phyloP scores from a whole-genome alignment of 1,140 invertebrate genomes.

The Ceratosolen solmsi region DNA sequence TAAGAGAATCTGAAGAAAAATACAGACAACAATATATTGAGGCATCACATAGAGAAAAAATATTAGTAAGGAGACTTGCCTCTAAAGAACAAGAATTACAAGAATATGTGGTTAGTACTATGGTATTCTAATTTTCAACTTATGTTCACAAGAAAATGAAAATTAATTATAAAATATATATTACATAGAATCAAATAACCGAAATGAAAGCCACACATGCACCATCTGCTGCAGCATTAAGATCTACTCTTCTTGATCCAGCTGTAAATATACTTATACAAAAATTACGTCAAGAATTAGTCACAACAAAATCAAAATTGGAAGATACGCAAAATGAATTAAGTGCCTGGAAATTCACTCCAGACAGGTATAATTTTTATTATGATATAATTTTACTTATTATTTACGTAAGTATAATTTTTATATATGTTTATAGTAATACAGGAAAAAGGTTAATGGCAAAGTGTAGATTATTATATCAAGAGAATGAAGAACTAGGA shows the following conservation, averaged over 20 bases:
- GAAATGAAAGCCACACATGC: conserved; percentile 90
- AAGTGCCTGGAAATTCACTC: conserved; percentile 98
- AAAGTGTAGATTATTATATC: conserved; percentile 95
- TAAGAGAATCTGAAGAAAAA: conserved; percentile 87
- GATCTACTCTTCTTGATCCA: conserved; percentile 92
- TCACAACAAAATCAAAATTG: conserved; percentile 89
- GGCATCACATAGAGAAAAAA: conserved; percentile 90
- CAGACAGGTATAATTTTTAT: conserved; percentile 83
- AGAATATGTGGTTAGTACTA: conserved; percentile 90
- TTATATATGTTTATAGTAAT: conserved; percentile 76
- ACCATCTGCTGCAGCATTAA: conserved; percentile 83
- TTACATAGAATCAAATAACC: conserved; percentile 89
- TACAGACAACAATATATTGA: conserved; percentile 87
- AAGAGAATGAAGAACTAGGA: conserved; percentile 98
- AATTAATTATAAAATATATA: conserved; percentile 32
- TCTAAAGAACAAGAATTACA: conserved; percentile 97
- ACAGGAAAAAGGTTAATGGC: conserved; percentile 98
- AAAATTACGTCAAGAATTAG: conserved; percentile 91
- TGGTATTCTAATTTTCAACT: conserved; percentile 20
- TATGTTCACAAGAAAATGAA: conserved; percentile 39
- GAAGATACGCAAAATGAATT: conserved; percentile 99
- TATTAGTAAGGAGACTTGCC: conserved; percentile 90
- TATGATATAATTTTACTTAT: background rate
- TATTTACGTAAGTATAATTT: background rate
- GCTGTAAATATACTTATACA: conserved; percentile 96